phyloP scores from a whole-genome alignment of 2,797 vertebrate species.

The Ceryle rudis region DNA sequence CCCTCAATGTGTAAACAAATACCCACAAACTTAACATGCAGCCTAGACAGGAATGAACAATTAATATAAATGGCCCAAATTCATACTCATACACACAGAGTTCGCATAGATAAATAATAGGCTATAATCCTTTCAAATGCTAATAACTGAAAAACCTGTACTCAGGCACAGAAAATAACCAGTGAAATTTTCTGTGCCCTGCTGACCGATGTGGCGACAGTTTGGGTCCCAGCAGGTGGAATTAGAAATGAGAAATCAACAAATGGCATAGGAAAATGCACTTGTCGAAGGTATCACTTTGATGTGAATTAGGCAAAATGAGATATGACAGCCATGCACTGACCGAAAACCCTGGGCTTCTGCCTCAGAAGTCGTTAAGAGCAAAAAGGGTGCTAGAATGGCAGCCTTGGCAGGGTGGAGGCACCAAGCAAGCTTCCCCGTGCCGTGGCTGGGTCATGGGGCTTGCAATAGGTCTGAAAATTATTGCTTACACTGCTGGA shows the following conservation, averaged over 20 bases:
- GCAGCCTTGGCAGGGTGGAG: background rate
- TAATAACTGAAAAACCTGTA: background rate
- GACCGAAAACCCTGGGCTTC: conserved; percentile 32
- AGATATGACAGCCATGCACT: conserved; percentile 57
- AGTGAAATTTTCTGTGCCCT: background rate
- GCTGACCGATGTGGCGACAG: background rate
- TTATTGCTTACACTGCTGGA: conserved; percentile 3
- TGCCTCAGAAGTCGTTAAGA: conserved; percentile 21
- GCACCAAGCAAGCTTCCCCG: background rate
- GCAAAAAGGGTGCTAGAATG: background rate
- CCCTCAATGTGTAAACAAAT: background rate
- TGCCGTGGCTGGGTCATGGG: background rate
- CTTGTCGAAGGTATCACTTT: conserved; percentile 12
- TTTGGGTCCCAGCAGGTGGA: conserved; percentile 23
- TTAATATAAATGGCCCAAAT: background rate
- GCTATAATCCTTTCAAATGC: background rate
- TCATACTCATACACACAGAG: background rate
- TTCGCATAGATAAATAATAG: background rate
- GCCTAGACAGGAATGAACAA: background rate
- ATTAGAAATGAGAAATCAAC: conserved; percentile 16
- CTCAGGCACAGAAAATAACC: background rate
- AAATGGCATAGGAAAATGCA: conserved; percentile 42
- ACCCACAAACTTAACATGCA: accelerated
- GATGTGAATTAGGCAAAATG: conserved; percentile 14
- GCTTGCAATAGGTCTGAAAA: background rate